phyloP scores from a whole-genome alignment of 2,888 invertebrate genomes.

The Ferdinandea cuprea region DNA sequence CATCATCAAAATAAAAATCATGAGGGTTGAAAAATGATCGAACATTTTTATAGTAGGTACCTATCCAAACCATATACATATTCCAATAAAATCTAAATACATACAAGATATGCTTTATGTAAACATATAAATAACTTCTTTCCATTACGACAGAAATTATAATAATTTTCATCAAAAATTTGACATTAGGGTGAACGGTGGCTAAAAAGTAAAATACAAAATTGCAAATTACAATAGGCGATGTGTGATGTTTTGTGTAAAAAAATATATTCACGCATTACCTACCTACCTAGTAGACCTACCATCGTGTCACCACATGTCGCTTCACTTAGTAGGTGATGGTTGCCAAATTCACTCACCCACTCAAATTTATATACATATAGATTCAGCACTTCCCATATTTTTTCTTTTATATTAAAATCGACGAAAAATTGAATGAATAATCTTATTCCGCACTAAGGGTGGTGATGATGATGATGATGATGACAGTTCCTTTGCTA shows the following conservation, averaged over 20 bases:
- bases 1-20: slow-evolving; percentile 4
- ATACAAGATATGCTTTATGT: too few species aligned
- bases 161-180: slow-evolving; percentile 39
- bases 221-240: slow-evolving; percentile 40
- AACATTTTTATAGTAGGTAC: neutral
- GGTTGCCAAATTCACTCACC: slow-evolving; percentile 29
- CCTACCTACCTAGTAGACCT: too few species aligned
- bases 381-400: slow-evolving; percentile 24
- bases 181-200: slow-evolving; percentile 28
- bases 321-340: slow-evolving; percentile 24
- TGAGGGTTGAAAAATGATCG: slow-evolving; percentile 11
- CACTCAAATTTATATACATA: slow-evolving; percentile 25
- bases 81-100: too few species aligned
- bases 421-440: slow-evolving; percentile 28
- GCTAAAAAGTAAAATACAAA: slow-evolving; percentile 10
- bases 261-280: slow-evolving; percentile 10
- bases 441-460: slow-evolving; percentile 1
- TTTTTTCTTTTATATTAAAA: slow-evolving; percentile 12
- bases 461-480: slow-evolving; percentile 18
- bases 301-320: slow-evolving; percentile 38
- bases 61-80: neutral
- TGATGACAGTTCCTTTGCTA: slow-evolving; percentile 29
- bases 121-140: neutral
- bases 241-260: slow-evolving; percentile 37
- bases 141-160: slow-evolving; percentile 25